A percentile compares a stretch with the other conserved stretches of the same genome.
Conservation (phyloP, 35 echinoderm and acorn worm species). For the Heliocidaris tuberculata region DNA sequence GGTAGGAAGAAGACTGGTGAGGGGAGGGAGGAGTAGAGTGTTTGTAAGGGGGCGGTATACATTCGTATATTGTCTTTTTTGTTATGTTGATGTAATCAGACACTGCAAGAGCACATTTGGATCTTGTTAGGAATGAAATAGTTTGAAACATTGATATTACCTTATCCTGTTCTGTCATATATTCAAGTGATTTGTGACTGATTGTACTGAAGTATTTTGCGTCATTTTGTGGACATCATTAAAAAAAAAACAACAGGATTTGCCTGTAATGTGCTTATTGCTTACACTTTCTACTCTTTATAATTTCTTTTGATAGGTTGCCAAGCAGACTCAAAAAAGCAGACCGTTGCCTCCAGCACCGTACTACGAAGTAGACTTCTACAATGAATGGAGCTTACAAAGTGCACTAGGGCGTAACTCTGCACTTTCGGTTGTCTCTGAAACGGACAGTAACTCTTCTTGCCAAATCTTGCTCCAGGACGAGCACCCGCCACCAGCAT, state of each 20-base stretch:
- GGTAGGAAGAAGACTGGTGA: background rate
- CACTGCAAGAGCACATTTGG: background rate
- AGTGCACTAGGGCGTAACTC: constrained; percentile 46
- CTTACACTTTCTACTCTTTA: background rate
- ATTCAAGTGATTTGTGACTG: no score
- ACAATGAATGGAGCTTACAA: constrained; percentile 63
- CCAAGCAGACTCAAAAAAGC: constrained; percentile 68
- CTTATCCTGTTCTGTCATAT: no score
- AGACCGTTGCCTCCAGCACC: constrained; percentile 77
- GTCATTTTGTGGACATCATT: no score
- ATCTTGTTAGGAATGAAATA: no score
- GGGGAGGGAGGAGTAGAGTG: background rate
- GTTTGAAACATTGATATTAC: no score
- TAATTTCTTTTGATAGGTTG: constrained; percentile 53
- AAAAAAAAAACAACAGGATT: no score
- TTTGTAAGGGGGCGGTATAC: background rate
- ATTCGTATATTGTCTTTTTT: background rate
- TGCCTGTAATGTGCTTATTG: no score
- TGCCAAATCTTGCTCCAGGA: constrained; percentile 81
- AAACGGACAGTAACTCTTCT: constrained; percentile 54
- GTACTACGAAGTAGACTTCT: constrained; percentile 75
- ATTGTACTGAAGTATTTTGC: no score
- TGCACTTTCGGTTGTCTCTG: constrained; percentile 57
- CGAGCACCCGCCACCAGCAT: constrained; percentile 63
- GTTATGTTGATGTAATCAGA: background rate